Base-by-base conservation (phyloP, 2,113 vertebrate genomes). In the Chinchilla lanigera region DNA sequence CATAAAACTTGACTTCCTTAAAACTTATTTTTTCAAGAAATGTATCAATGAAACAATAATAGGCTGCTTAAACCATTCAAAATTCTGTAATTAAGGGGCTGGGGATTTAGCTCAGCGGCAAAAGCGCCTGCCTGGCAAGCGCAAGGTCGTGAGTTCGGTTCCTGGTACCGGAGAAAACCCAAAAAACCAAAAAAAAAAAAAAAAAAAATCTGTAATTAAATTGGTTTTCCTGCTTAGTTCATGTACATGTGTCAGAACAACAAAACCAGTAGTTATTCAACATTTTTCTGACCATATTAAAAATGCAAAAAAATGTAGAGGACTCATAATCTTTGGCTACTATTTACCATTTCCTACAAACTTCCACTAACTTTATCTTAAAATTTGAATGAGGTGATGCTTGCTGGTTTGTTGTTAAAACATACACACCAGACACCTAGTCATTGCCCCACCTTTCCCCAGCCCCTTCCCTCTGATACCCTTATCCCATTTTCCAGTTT, bases 371-470 rank as follows among this genome's bases (percentile, higher is more conserved):
- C 17, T 60, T 84, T 69, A 20, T 92, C 67, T 87, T 61, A 41
- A 67, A 83, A 17, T 61, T 24, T 82, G 65, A 75, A 17, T n/a
- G 3, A 78, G 8, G 12, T 61, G 41, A 47, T 26, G 17, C 2
- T 17, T 22, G 44, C 11, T 58, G 41, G 9, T 47, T 52, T 80
- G 28, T 50, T 67, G 10, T 95, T 94, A 90, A 28, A 10, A 13
- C 22, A 4, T 41, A 50, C 28, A 54, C 3, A 41, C 38, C 33
- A 84, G 73, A 61, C 5, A 22, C 30, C 38, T 41, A 14, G 41
- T 44, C 67, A 24, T 3, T 5, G 12, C 2, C 41, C 2, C 4
- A 17, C 0, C 20, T 14, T 19, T 30, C 2, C 4, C 0, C 1
- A 35, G 16, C 6, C 16, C 0, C 33, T 88, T 35, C 5, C 35